Evolutionary conservation across 2,113 vertebrate genomes (phyloP), one percentile per base, ranked within the genome.

Genomic region (Aix galericulata): DNA sequence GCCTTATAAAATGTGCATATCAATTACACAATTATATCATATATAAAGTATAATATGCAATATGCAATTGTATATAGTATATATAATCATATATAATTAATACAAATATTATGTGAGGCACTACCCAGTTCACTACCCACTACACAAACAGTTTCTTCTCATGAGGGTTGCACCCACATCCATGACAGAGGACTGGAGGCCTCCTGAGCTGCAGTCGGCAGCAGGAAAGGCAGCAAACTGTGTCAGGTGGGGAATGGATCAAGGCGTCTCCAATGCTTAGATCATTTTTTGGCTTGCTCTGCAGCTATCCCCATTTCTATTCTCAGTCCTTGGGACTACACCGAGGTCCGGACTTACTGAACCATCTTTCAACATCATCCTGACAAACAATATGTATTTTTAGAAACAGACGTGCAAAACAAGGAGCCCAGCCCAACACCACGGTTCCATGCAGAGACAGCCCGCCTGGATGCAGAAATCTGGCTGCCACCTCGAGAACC

Each of bases 121-220:
- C 58, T 77, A 13, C 22, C 32, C 46, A 40, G 38, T 46, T 90
- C 67, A 62, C 46, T 48, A 48, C 46, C 46, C 46, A 48, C 20
- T 17, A 66, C 0, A 0, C 42, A 76, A 73, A 11, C 20, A 81
- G 58, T 53, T 0, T n/a, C 56, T 72, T 68, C 58, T n/a, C 48
- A 2, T 56, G 34, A 95, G 11, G 2, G 17, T 59, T 55, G 27
- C 85, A 64, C 32, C 42, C 11, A 48, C 34, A 36, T 11, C 11
- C 8, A 62, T 64, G 38, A 32, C 34, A 69, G 32, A 27, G 34
- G 22, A 80, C 18, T 62, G 17, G 58, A 86, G 6, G 52, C n/a
- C 25, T 75, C 74, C 63, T 63, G 50, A 94, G 11, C 4, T 72
- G 32, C 17, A 31, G 29, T 32, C 4, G 3, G 23, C 34, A 46